Conservation (phyloP, 2,797 vertebrate species). For the Alectoris magna region DNA sequence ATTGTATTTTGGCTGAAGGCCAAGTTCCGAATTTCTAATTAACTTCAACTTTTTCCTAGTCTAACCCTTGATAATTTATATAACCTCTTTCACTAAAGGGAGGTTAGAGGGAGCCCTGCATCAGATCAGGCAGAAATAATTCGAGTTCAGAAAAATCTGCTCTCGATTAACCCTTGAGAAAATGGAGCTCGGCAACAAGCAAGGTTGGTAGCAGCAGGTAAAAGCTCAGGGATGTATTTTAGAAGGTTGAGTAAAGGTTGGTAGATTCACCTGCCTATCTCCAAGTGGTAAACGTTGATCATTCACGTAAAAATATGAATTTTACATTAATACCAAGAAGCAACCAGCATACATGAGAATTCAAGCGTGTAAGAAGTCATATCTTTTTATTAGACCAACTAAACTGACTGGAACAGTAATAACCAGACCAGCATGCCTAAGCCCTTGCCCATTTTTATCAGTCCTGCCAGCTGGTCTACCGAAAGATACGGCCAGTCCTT, state of each 20-base stretch:
- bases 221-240: not conserved
- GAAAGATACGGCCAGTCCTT: not conserved
- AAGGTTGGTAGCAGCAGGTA: not conserved
- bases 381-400: not conserved
- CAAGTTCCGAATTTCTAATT: conserved; percentile 56
- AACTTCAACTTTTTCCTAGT: conserved; percentile 30
- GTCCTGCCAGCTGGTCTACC: not conserved
- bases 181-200: not conserved
- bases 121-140: conserved; percentile 23
- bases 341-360: not conserved
- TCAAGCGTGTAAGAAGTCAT: not conserved
- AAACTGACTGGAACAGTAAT: not conserved
- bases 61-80: conserved; percentile 31
- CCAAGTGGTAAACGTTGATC: not conserved
- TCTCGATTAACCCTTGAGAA: conserved; percentile 48
- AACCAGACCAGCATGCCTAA: not conserved
- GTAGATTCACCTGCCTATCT: not conserved
- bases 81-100: not conserved
- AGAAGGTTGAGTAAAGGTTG: not conserved
- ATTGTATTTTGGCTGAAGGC: conserved; percentile 45
- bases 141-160: conserved; percentile 32
- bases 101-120: not conserved
- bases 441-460: not conserved
- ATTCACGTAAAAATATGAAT: not conserved
- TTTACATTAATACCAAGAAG: not conserved